These are phyloP conservation scores for Disparrhopalites patrizii DNA, from an alignment of 2,888 invertebrate species.

Conservation along the genomic window DNA sequence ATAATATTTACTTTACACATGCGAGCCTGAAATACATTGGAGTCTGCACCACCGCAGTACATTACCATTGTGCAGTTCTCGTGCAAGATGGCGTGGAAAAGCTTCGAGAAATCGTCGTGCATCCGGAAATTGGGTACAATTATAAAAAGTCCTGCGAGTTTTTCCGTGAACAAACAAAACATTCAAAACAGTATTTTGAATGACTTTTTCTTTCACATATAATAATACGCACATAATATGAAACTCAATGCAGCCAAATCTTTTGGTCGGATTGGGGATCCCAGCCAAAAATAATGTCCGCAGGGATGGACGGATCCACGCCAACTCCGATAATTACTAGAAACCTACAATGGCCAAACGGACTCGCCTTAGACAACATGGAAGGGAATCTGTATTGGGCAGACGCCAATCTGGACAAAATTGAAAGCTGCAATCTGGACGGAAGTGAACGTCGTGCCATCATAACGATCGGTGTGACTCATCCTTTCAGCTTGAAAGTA, in stretches of 20 bases:
- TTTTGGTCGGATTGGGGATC: conserved; percentile 89
- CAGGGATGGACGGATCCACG: conserved; percentile 79
- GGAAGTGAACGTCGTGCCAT: conserved; percentile 63
- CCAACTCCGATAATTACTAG: conserved; percentile 60
- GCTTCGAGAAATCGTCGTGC: conserved; percentile 66
- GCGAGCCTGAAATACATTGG: conserved; percentile 65
- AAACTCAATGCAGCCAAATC: no score
- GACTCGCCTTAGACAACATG: conserved; percentile 75
- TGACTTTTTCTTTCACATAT: no score
- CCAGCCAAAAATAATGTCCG: conserved; percentile 67
- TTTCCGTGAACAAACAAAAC: no score
- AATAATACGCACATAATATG: no score
- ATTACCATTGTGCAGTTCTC: conserved; percentile 63
- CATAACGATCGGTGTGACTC: conserved; percentile 57
- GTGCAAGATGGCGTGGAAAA: conserved; percentile 61
- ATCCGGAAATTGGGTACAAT: conserved; percentile 67
- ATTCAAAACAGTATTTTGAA: no score
- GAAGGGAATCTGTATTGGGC: conserved; percentile 81
- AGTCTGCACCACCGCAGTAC: conserved; percentile 67
- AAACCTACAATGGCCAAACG: conserved; percentile 75
- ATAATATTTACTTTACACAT: conserved; percentile 79
- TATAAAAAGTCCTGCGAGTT: no score
- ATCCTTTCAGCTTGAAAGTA: conserved; percentile 83
- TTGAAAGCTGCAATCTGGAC: conserved; percentile 70
- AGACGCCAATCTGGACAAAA: conserved; percentile 67